Base-by-base conservation (phyloP, 2,797 vertebrate species). In the Sebastes nivosus region DNA sequence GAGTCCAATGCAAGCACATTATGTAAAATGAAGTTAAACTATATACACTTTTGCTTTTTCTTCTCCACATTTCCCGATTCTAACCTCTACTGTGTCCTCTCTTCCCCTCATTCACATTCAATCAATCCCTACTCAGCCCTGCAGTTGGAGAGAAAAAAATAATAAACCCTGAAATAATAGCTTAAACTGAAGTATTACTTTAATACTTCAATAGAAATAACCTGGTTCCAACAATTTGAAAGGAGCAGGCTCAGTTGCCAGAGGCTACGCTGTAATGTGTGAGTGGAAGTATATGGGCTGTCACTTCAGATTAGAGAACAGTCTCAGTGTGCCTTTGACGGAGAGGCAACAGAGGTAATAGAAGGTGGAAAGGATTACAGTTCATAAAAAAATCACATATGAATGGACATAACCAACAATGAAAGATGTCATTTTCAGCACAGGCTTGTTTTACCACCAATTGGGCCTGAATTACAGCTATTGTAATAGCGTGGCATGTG, bases 121-220 rank as follows among this genome's bases (percentile, higher is more conserved):
- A 83, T 91, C 90, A 88, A 78, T 86, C 87, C 72, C 75, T 72
- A 60, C 69, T 82, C 82, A 86, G 85, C 82, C 80, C 77, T 75
- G 70, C 75, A 79, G 84, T 71, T 71, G 76, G 73, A 67, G 75
- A 65, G 22, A 81, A 78, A 79, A 78, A 87, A 87, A 90, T 76
- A 89, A 82, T 61, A 81, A 75, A 89, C 77, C 68, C 85, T 90
- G 97, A 97, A 97, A 97, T 97, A 97, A 97, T 98, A 97, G 96
- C 96, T 96, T 97, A 96, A 97, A 97, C 97, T 98, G 97, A 99
- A 97, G 97, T 97, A 99, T 99, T 96, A 97, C 97, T 98, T 98
- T 99, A 99, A 99, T 99, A 98, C 97, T 97, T 97, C 97, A 97
- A 97, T 97, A 97, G 97, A 98, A 99, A 99, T 98, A 98, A 98